A percentile compares a stretch with the other conserved stretches of the same genome.
These are phyloP conservation scores for Cheilinus undulatus DNA, from an alignment of 2,113 vertebrate genomes.

Conservation along the genomic window DNA sequence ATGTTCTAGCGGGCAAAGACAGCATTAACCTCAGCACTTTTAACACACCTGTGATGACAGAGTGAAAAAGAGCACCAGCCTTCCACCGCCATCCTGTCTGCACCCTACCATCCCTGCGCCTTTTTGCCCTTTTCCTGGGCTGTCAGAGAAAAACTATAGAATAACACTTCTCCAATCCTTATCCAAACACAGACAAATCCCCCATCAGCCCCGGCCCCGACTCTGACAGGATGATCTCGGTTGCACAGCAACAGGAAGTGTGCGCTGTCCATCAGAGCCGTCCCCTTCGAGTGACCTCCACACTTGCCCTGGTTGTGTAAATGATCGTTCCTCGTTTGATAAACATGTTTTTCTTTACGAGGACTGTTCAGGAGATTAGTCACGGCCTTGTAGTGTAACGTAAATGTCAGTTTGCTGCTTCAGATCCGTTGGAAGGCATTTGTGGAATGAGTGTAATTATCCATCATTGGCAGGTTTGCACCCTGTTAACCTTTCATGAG, in stretches of 20 bases:
- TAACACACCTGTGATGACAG: slow-evolving; percentile 78
- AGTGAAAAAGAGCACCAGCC: slow-evolving; percentile 67
- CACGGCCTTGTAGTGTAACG: slow-evolving; percentile 46
- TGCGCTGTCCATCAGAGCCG: slow-evolving; percentile 74
- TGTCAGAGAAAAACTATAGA: slow-evolving; percentile 78
- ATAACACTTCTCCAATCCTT: slow-evolving; percentile 84
- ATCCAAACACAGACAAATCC: slow-evolving; percentile 84
- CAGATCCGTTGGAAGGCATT: slow-evolving; percentile 61
- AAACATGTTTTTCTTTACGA: slow-evolving; percentile 68
- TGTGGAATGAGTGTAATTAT: slow-evolving; percentile 64
- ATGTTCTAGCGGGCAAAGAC: slow-evolving; percentile 2
- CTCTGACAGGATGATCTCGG: slow-evolving; percentile 79
- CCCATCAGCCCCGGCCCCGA: slow-evolving; percentile 74
- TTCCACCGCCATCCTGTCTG: slow-evolving; percentile 79
- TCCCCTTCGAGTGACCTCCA: slow-evolving; percentile 72
- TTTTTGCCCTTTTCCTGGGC: slow-evolving; percentile 77
- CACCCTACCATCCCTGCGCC: slow-evolving; percentile 70
- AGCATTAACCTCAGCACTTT: slow-evolving; percentile 67
- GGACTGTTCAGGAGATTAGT: slow-evolving; percentile 52
- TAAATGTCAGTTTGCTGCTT: slow-evolving; percentile 51
- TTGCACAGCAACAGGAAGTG: slow-evolving; percentile 80
- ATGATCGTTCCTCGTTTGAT: slow-evolving; percentile 65
- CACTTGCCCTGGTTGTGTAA: slow-evolving; percentile 70
- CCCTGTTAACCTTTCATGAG: slow-evolving; percentile 59
- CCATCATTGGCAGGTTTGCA: slow-evolving; percentile 59